phyloP scores from a whole-genome alignment of 2,113 vertebrate species.

The Galbula dea region DNA sequence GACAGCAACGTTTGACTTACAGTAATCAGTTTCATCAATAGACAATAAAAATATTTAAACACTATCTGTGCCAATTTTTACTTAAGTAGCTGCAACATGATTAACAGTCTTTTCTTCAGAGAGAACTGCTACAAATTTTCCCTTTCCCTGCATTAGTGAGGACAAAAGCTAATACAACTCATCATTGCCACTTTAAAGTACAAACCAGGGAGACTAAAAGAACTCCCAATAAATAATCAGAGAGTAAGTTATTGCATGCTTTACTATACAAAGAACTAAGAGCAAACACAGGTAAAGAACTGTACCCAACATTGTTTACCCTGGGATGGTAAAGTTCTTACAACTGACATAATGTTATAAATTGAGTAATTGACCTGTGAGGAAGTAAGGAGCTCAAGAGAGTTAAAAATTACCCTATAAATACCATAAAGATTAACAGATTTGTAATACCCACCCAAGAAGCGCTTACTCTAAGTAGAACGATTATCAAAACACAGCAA shows the following conservation, averaged over 20 bases:
- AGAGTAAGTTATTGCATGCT: not conserved
- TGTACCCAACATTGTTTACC: conserved; percentile 15
- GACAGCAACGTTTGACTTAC: not conserved
- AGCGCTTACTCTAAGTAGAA: conserved; percentile 65
- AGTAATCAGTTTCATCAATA: not conserved
- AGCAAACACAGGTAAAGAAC: conserved; percentile 47
- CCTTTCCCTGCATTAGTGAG: not conserved
- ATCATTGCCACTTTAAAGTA: not conserved
- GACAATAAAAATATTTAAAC: not conserved
- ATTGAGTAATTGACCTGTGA: conserved; percentile 35
- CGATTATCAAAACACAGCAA: conserved; percentile 60
- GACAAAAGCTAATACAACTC: not conserved
- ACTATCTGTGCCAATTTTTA: not conserved
- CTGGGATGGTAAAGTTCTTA: conserved; percentile 30
- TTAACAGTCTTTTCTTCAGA: not conserved
- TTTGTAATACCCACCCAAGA: conserved; percentile 67
- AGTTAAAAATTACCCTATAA: conserved; percentile 70
- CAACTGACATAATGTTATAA: conserved; percentile 32
- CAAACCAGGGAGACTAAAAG: not conserved
- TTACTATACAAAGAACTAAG: not conserved
- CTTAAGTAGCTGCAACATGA: not conserved
- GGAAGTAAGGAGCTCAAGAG: conserved; percentile 15
- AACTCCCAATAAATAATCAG: not conserved
- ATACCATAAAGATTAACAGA: conserved; percentile 70
- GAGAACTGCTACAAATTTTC: not conserved